Base-by-base conservation (phyloP, 1,140 invertebrate species). In the Eueides isabella region DNA sequence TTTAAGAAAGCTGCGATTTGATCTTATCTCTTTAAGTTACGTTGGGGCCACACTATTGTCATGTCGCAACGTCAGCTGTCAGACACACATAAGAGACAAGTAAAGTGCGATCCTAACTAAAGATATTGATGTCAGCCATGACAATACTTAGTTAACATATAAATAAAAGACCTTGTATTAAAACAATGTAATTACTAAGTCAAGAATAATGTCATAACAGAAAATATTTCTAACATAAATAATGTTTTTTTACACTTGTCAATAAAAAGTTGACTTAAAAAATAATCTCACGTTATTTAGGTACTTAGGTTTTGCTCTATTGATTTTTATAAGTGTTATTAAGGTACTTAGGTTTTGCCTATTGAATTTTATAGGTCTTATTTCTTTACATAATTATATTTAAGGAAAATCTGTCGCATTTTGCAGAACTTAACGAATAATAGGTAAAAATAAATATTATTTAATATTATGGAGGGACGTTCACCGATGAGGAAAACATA, bases 11-110 rank as follows among this genome's bases (percentile, higher is more conserved):
- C 63, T 61, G 62, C 69, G 55, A 72, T 71, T 48, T 71, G 75
- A 77, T 77, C 62, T 70, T 73, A 77, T 77, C 75, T 77, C 63
- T 67, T 75, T 67, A 75, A 69, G 44, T 70, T 67, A 72, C 63
- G 63, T 33, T 35, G 67, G 7, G 48, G 71, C 41, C 75, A 69
- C 71, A 72, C 62, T 67, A 73, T 77, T 77, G 75, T 75, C 73
- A 48, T 77, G 66, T 70, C 30, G 33, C 35, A 67, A 72, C 67
- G 73, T 70, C 73, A 75, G 68, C 73, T 74, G 72, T 74, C 72
- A 74, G 11, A 69, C 35, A 16, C 28, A 23, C 35, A 68, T 62
- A 55, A 71, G 16, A 61, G 41, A 61, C 41, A 70, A 61, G 41
- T 28, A 67, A 63, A 70, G 67, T 35, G 55, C 23, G 73, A 67